Conservation (phyloP, 64 coral and sea anemone species). For the Dendronephthya gigantea region DNA sequence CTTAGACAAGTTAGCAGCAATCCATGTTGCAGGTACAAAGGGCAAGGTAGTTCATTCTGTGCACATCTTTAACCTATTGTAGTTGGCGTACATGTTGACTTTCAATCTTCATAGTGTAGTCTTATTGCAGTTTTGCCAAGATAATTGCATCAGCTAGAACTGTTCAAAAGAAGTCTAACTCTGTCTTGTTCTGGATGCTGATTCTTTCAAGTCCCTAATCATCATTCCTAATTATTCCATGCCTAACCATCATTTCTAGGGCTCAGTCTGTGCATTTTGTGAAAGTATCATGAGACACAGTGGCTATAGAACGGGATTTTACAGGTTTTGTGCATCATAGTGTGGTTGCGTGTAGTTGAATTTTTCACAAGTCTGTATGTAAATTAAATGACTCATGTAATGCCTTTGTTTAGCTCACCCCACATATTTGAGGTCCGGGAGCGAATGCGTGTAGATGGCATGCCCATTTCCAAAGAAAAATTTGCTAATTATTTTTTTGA, state of each 20-base stretch:
- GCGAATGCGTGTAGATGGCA: not conserved
- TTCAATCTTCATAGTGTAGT: too few relatives aligned
- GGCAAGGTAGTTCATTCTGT: slow-evolving; percentile 19
- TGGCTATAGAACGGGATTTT: slow-evolving; percentile 11
- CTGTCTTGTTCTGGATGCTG: too few relatives aligned
- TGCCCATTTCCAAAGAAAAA: not conserved
- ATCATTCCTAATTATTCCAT: too few relatives aligned
- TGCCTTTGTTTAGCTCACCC: not conserved
- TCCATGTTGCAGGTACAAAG: slow-evolving; percentile 3
- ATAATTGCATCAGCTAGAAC: too few relatives aligned
- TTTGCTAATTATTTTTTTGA: not conserved
- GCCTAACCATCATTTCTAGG: not conserved
- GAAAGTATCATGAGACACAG: not conserved
- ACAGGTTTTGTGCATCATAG: not conserved
- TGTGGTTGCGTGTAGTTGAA: too few relatives aligned
- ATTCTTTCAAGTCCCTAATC: too few relatives aligned
- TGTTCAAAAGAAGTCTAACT: too few relatives aligned
- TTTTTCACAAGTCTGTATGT: too few relatives aligned
- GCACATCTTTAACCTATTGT: not conserved
- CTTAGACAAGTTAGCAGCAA: not conserved
- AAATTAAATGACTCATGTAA: not conserved
- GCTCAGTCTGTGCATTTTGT: slow-evolving; percentile 11
- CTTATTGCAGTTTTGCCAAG: too few relatives aligned
- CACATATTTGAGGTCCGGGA: not conserved
- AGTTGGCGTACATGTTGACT: too few relatives aligned